These are phyloP conservation scores for Botia almorhae DNA, from an alignment of 2,797 vertebrate species.

Conservation along the genomic window DNA sequence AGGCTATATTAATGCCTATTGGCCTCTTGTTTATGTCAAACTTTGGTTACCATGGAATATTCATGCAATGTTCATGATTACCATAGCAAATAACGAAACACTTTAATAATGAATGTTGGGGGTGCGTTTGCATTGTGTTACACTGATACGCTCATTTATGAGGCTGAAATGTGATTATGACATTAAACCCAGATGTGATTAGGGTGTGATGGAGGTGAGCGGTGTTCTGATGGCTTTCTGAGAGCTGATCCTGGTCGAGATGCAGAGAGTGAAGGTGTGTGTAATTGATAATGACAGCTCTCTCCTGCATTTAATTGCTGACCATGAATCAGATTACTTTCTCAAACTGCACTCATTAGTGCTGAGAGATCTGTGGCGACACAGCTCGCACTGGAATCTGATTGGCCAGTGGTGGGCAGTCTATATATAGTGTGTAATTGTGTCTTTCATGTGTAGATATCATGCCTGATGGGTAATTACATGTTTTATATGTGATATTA, in stretches of 20 bases:
- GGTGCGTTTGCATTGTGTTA: constrained; percentile 47
- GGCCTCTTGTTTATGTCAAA: neutral
- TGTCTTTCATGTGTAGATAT: neutral
- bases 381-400: neutral
- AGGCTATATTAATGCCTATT: neutral
- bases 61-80: neutral
- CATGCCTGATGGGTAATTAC: no score
- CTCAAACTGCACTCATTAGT: constrained; percentile 81
- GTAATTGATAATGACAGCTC: constrained; percentile 83
- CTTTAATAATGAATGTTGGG: constrained; percentile 29
- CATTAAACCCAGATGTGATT: constrained; percentile 70
- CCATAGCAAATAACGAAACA: neutral
- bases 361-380: constrained; percentile 75
- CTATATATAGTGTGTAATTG: constrained; percentile 26
- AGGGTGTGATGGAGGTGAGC: constrained; percentile 76
- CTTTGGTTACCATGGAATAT: neutral
- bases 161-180: constrained; percentile 51
- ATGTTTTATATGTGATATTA: no score
- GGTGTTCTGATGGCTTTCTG: constrained; percentile 62
- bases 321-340: constrained; percentile 82
- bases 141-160: constrained; percentile 25
- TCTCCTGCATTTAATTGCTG: constrained; percentile 81
- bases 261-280: constrained; percentile 78
- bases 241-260: constrained; percentile 55
- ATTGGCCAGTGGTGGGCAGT: constrained; percentile 9